These are phyloP conservation scores for Heliocidaris erythrogramma DNA, from an alignment of 35 echinoderm and acorn worm genomes.

Conservation along the genomic window DNA sequence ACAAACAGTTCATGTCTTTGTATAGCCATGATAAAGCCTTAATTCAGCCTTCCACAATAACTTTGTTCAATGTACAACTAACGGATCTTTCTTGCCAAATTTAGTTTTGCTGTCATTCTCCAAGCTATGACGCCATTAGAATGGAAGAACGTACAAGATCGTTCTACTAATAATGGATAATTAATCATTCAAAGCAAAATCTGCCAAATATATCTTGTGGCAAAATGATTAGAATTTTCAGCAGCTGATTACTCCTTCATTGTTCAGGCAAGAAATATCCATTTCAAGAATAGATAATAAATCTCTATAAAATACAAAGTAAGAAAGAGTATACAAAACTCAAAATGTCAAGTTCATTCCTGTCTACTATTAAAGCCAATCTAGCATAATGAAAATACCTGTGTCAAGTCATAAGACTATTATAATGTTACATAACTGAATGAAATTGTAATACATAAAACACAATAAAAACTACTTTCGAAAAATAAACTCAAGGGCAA, in stretches of 20 bases:
- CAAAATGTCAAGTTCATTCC: too few species aligned
- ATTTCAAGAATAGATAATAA: not conserved
- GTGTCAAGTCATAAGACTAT: not conserved
- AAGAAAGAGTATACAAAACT: too few species aligned
- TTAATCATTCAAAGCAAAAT: not conserved
- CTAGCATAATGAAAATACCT: not conserved
- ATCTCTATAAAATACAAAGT: not conserved
- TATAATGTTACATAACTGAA: not conserved
- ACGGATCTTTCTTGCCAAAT: not conserved
- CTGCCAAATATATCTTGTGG: too few species aligned
- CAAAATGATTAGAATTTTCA: not conserved
- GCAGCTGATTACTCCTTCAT: not conserved
- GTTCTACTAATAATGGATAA: not conserved
- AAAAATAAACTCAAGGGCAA: too few species aligned
- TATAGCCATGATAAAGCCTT: not conserved
- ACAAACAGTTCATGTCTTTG: not conserved
- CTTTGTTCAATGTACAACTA: not conserved
- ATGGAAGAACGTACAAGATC: not conserved
- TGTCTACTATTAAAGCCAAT: too few species aligned
- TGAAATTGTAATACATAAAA: too few species aligned
- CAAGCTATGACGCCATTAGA: not conserved
- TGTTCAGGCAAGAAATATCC: not conserved
- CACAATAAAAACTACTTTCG: too few species aligned
- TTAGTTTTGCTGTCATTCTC: not conserved
- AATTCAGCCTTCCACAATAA: not conserved